Base-by-base conservation (phyloP, 1,140 invertebrate genomes). In the Leptoteleia sp. region DNA sequence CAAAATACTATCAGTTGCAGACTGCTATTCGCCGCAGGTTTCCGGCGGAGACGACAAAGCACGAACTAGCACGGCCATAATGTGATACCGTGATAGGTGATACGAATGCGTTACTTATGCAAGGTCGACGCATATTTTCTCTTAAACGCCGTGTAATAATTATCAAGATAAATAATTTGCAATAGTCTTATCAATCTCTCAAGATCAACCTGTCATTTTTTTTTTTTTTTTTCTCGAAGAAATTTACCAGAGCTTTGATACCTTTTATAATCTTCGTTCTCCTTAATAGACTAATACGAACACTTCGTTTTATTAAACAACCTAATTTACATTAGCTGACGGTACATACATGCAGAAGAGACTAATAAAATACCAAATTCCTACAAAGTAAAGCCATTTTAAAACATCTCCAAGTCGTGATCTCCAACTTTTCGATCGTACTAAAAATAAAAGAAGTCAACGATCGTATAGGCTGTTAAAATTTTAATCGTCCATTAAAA, bases 21-120 rank as follows among this genome's bases (percentile, higher is more conserved):
- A 65, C 75, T 71, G 50, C 54, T 43, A 40, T 48, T 59, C 67
- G 50, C 7, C 8, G 61, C 12, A 43, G 42, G 43, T 59, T 77
- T 77, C 75, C 75, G 75, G 65, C 38, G 61, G 42, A 29, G 43
- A 52, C 45, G 75, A 71, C 75, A 71, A 71, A 77, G 61, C 75
- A 6, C 42, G 17, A 67, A 71, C 42, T 59, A 50, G 67, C 13
- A 62, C 38, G 62, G 61, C 64, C 76, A 72, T 57, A 77, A 77
- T 54, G 52, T 29, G 61, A 78, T 72, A 72, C 54, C 48, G 43
- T 31, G 67, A 77, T 77, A 77, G 65, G 40, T 70, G 45, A 77
- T 65, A 77, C 62, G 11, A 59, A 38, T 37, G 43, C 52, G 50
- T 50, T 59, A 50, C 29, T 71, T 52, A 17, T 52, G 42, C 75